Conservation (phyloP, 1,140 invertebrate genomes). For the Diprion similis region DNA sequence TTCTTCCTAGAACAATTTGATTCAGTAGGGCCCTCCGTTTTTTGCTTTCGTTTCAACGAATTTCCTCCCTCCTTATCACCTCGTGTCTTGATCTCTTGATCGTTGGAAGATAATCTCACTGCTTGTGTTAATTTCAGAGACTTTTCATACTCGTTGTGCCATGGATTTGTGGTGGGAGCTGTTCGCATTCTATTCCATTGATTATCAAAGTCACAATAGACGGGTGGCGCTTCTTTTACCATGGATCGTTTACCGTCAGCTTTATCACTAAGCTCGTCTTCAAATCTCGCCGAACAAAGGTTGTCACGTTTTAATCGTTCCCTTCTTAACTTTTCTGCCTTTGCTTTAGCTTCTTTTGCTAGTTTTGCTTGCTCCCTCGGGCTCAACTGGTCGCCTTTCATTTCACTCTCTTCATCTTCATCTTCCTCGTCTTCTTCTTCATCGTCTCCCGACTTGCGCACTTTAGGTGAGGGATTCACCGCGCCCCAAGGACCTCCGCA, state of each 20-base stretch:
- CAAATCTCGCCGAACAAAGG: constrained; percentile 20
- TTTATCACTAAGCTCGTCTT: background rate
- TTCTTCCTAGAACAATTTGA: background rate
- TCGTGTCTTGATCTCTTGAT: background rate
- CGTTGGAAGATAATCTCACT: background rate
- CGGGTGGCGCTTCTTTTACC: constrained; percentile 12
- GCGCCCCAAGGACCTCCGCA: constrained; percentile 34
- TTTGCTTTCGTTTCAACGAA: background rate
- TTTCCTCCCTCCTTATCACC: background rate
- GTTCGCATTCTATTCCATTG: constrained; percentile 33
- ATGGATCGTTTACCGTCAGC: background rate
- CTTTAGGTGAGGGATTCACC: constrained; percentile 19
- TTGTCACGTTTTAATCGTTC: constrained; percentile 20
- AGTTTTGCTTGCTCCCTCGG: background rate
- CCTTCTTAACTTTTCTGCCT: background rate
- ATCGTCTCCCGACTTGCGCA: constrained; percentile 2
- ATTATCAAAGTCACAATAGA: constrained; percentile 31
- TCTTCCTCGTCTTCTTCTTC: constrained; percentile 23
- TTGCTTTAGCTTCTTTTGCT: background rate
- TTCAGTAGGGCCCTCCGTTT: background rate
- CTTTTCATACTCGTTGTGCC: constrained; percentile 29
- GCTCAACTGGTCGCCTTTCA: constrained; percentile 14
- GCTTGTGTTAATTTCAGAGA: constrained; percentile 27
- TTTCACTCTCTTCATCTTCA: constrained; percentile 24
- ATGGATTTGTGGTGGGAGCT: constrained; percentile 28